Base-by-base conservation (phyloP, 2,113 vertebrate species). In the Phalacrocorax carbo region DNA sequence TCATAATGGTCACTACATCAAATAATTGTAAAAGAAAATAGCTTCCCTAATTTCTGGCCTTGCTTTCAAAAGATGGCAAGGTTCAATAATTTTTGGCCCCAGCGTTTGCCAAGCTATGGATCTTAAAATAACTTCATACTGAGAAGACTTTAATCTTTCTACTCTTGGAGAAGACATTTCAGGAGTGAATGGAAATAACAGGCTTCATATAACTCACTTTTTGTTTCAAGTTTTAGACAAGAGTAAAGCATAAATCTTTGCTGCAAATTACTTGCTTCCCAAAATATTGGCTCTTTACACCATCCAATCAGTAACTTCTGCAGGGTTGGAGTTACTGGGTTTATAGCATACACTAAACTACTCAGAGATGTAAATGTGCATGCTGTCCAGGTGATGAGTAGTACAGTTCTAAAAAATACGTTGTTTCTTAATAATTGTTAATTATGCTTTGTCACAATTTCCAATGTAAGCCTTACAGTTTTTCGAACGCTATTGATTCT, bases 131-230 rank as follows among this genome's bases (percentile, higher is more conserved):
- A 58, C 15, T 66, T 69, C 1, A 10, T 57, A 25, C 11, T 42
- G 58, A 42, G 30, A 73, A 92, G 54, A 44, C 9, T 61, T 61
- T 5, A 32, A 32, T 7, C 34, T 64, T 76, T 80, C 27, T 88
- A 1, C 23, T 73, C 7, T 66, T 52, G 11, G 78, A 27, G 11
- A 89, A 79, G 34, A 46, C 6, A 29, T 83, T 88, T 86, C 49
- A 88, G n/a, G 27, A 88, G 2, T 68, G 29, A 29, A 62, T 27
- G 40, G 48, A 85, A 88, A 36, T 69, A 48, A 42, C 4, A 62
- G 55, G 7, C 29, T 77, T 94, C 55, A 38, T 46, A 19, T 40
- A 66, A 54, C 42, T 64, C 0, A 0, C 2, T 7, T 27, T 84
- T 86, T 80, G 4, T 82, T 77, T 38, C 26, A 44, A 16, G 10